Conservation (phyloP, 2,797 vertebrate species). For the Chromis chromis region DNA sequence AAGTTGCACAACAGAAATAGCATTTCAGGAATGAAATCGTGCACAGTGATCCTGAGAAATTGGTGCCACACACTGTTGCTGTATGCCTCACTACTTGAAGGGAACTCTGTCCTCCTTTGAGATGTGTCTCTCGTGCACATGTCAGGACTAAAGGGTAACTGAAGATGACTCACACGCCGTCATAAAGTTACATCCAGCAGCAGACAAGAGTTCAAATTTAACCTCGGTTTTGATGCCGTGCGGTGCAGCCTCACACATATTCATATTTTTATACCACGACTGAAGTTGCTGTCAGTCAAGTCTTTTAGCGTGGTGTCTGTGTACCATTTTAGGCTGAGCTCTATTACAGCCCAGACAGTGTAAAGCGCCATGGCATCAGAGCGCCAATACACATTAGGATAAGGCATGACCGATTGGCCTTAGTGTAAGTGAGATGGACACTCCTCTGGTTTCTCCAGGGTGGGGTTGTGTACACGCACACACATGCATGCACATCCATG, state of each 20-base stretch:
- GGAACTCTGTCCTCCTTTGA: neutral
- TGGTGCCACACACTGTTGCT: constrained; percentile 5
- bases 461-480: constrained; percentile 37
- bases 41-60: neutral
- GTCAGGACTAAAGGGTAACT: constrained; percentile 46
- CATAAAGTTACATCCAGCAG: constrained; percentile 37
- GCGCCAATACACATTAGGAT: constrained; percentile 46
- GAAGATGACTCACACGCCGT: constrained; percentile 39
- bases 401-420: constrained; percentile 58
- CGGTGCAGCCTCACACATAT: constrained; percentile 19
- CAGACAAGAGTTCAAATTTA: constrained; percentile 54
- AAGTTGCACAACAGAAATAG: constrained; percentile 34
- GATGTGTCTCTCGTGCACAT: constrained; percentile 19
- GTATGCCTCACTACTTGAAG: neutral
- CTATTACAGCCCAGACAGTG: constrained; percentile 65
- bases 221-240: constrained; percentile 33
- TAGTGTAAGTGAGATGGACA: constrained; percentile 67
- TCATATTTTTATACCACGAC: constrained; percentile 59
- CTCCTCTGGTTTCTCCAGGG: constrained; percentile 47
- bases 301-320: constrained; percentile 26
- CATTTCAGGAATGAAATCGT: neutral
- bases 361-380: constrained; percentile 62
- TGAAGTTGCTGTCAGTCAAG: constrained; percentile 64
- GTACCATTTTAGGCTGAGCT: constrained; percentile 59
- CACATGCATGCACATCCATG: constrained; percentile 46